Conservation (phyloP, 1,140 invertebrate species). For the Littorina saxatilis region DNA sequence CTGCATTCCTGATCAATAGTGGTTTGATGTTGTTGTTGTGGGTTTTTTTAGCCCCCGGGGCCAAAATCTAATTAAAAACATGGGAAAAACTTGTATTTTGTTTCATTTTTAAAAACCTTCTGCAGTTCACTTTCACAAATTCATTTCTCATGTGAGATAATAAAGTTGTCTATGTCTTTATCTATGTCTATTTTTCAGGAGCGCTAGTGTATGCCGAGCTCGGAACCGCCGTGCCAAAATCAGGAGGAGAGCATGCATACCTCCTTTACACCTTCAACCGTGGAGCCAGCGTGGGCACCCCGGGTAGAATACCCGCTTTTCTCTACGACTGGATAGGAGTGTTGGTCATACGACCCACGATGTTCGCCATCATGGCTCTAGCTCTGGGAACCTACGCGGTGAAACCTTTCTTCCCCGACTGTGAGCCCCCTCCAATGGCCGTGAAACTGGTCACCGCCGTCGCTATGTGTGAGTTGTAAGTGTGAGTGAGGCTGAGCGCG, state of each 20-base stretch:
- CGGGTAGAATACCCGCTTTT: conserved; percentile 66
- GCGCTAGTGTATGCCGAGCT: conserved; percentile 89
- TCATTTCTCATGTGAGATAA: too few relatives aligned
- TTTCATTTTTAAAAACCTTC: too few relatives aligned
- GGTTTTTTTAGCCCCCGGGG: too few relatives aligned
- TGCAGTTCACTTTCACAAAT: too few relatives aligned
- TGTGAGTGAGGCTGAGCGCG: background rate
- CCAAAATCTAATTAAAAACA: too few relatives aligned
- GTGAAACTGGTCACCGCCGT: conserved; percentile 62
- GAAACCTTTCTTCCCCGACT: conserved; percentile 64
- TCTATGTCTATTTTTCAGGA: too few relatives aligned
- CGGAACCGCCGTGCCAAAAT: conserved; percentile 79
- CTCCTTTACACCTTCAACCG: conserved; percentile 66
- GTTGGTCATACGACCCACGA: conserved; percentile 68
- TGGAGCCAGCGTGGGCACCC: conserved; percentile 33
- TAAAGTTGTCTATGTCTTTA: too few relatives aligned
- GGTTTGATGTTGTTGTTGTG: too few relatives aligned
- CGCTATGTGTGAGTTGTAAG: conserved; percentile 61
- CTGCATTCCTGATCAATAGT: too few relatives aligned
- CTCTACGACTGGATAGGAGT: conserved; percentile 70
- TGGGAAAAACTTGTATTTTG: too few relatives aligned
- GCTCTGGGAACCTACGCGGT: conserved; percentile 67
- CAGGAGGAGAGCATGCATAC: conserved; percentile 69
- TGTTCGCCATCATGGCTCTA: conserved; percentile 66
- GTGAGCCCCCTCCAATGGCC: conserved; percentile 55